These are phyloP conservation scores for Iphiclides podalirius DNA, from an alignment of 2,888 invertebrate genomes.

Conservation along the genomic window DNA sequence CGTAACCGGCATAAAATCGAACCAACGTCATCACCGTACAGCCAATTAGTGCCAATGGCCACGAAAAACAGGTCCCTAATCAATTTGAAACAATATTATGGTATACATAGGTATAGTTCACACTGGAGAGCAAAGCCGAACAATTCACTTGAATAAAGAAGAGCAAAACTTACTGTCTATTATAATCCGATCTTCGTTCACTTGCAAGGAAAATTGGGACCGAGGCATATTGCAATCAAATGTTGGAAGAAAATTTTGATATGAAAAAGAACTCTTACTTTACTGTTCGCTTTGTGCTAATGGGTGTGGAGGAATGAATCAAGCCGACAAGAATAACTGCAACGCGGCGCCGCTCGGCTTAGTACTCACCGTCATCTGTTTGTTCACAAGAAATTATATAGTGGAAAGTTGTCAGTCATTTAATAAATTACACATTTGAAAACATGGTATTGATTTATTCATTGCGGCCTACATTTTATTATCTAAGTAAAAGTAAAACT, in stretches of 20 bases:
- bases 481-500: too few relatives aligned
- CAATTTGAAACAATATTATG: conserved; percentile 31
- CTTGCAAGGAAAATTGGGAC: background rate
- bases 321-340: background rate
- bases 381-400: background rate
- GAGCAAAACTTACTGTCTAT: background rate
- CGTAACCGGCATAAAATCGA: conserved; percentile 39
- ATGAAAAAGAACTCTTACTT: background rate
- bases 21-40: conserved; percentile 50
- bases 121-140: background rate
- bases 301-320: background rate
- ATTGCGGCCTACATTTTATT: too few relatives aligned
- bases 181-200: background rate
- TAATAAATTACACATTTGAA: background rate
- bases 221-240: too few relatives aligned
- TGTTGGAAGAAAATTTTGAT: too few relatives aligned
- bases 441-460: too few relatives aligned
- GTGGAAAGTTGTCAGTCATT: background rate
- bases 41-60: conserved; percentile 74
- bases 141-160: background rate
- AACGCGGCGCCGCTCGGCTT: background rate
- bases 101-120: background rate
- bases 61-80: conserved; percentile 51
- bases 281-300: background rate
- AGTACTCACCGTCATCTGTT: background rate